A percentile compares a stretch with the other conserved stretches of the same genome.
Evolutionary conservation across 35 echinoderm and acorn worm species (phyloP).

Genomic region (Stichopus chloronotus): DNA sequence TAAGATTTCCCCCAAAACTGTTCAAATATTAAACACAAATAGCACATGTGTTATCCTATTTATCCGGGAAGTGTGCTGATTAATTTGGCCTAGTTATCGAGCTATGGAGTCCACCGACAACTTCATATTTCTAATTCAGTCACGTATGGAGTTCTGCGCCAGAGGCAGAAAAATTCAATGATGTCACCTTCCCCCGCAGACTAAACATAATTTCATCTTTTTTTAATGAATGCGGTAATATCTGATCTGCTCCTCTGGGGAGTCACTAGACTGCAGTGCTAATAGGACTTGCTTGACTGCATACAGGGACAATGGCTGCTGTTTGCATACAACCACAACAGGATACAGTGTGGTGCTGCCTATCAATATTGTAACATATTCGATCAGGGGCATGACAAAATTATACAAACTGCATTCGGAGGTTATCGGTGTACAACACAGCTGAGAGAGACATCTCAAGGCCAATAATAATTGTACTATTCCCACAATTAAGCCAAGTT

Average conservation of each 20-base stretch:
- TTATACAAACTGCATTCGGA: too few species aligned
- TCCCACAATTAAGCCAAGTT: too few species aligned
- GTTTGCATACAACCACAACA: too few species aligned
- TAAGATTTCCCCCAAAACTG: background rate
- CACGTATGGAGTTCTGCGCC: conserved; percentile 18
- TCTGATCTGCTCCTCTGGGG: background rate
- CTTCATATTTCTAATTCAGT: conserved; percentile 22
- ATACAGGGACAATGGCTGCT: background rate
- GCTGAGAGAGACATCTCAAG: too few species aligned
- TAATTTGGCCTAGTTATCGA: conserved; percentile 10
- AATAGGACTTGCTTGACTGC: background rate
- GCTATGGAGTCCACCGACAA: background rate
- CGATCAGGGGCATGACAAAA: too few species aligned
- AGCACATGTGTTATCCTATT: conserved; percentile 9
- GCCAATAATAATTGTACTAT: too few species aligned
- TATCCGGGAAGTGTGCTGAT: background rate
- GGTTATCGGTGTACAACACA: too few species aligned
- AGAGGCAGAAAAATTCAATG: conserved; percentile 20
- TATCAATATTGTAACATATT: too few species aligned
- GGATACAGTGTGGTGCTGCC: too few species aligned
- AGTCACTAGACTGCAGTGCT: background rate
- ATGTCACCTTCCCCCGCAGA: background rate
- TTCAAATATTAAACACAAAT: conserved; percentile 1
- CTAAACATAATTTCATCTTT: conserved; percentile 41
- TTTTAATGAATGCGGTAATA: conserved; percentile 48